A percentile compares a stretch with the other conserved stretches of the same genome.
Evolutionary conservation across 2,888 invertebrate species (phyloP).

Genomic region (Eilema caniola): DNA sequence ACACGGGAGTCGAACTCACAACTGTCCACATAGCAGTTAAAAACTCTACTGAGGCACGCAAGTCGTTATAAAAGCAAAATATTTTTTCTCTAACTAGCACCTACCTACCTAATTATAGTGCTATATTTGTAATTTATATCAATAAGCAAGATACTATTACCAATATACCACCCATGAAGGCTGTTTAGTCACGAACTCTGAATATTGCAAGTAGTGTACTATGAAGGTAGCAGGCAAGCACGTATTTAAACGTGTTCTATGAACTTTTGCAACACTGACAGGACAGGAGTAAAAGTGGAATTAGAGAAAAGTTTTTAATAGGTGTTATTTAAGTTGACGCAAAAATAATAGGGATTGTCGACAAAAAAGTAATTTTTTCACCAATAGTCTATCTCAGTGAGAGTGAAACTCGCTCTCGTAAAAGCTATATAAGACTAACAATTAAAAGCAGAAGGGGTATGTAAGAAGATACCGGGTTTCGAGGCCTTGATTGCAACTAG

Average conservation of each 20-base stretch:
- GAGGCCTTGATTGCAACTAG: no score
- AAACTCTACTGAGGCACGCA: not conserved
- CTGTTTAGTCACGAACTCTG: not conserved
- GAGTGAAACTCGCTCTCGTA: no score
- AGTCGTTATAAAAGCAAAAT: not conserved
- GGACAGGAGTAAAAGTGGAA: no score
- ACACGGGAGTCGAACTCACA: not conserved
- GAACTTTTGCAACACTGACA: no score
- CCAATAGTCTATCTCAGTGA: no score
- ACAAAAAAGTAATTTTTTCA: no score
- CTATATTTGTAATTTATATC: not conserved
- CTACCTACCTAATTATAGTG: not conserved
- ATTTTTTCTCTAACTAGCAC: not conserved
- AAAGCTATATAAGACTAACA: no score
- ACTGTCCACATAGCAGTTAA: not conserved
- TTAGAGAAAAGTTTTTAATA: no score
- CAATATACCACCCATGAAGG: constrained; percentile 1
- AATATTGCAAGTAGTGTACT: not conserved
- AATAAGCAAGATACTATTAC: constrained; percentile 4
- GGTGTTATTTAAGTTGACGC: no score
- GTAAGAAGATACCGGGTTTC: no score
- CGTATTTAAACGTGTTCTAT: not conserved
- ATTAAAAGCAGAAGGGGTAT: no score
- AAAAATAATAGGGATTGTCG: no score
- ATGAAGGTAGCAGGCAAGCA: not conserved